Evolutionary conservation across 2,797 vertebrate genomes (phyloP).

Genomic region (Heteromormyrus szaboi): DNA sequence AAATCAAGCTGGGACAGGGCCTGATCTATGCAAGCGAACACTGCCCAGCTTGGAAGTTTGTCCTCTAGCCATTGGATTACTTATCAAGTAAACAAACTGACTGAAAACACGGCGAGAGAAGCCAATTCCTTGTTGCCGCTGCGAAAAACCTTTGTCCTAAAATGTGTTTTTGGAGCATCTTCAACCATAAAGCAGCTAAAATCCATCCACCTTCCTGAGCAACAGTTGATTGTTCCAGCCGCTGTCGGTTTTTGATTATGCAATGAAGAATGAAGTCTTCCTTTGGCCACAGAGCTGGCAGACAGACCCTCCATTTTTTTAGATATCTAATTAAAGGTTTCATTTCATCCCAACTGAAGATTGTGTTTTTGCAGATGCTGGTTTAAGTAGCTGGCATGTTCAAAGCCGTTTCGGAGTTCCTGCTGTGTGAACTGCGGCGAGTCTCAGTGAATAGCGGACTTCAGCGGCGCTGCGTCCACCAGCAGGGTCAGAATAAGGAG

Average conservation of each 20-base stretch:
- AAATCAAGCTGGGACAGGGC: background rate
- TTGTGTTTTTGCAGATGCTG: background rate
- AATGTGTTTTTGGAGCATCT: background rate
- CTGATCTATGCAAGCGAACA: background rate
- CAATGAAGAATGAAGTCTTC: background rate
- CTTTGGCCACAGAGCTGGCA: background rate
- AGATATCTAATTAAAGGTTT: constrained; percentile 12
- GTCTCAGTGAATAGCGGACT: background rate
- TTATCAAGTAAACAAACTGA: background rate
- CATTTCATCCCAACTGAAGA: background rate
- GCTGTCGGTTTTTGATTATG: constrained; percentile 3
- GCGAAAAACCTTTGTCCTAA: background rate
- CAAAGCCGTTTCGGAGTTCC: background rate
- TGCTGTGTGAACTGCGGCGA: background rate
- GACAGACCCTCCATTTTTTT: background rate
- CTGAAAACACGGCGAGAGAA: background rate
- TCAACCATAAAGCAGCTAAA: background rate
- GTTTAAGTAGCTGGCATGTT: background rate
- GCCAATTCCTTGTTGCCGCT: background rate
- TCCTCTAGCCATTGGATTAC: background rate
- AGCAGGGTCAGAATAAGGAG: background rate
- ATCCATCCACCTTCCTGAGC: background rate
- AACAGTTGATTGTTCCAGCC: background rate
- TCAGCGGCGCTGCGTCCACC: background rate
- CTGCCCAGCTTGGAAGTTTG: background rate